Evolutionary conservation across 2,888 invertebrate species (phyloP).

Genomic region (Coremacera marginata): DNA sequence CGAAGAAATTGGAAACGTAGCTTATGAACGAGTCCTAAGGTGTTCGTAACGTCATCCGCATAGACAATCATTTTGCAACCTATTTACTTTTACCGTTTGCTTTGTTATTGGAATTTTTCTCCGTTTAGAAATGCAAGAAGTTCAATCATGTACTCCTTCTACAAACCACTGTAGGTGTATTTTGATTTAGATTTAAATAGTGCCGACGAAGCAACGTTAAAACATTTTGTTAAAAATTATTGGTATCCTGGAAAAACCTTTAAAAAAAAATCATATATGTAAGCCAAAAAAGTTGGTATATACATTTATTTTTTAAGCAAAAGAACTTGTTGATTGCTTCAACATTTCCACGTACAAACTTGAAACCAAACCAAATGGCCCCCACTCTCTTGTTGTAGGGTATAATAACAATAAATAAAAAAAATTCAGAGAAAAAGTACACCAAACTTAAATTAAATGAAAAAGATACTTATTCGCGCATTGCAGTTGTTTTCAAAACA

Average conservation of each 20-base stretch:
- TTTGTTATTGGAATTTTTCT: no score
- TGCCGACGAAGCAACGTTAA: no score
- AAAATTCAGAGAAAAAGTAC: neutral
- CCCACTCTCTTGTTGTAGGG: neutral
- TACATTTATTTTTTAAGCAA: neutral
- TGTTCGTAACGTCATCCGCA: no score
- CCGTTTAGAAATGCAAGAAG: no score
- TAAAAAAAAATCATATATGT: neutral
- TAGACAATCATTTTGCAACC: no score
- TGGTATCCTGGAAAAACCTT: neutral
- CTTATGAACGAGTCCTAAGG: no score
- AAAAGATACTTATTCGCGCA: conserved; percentile 20
- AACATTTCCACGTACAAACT: neutral
- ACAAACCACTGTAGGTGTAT: no score
- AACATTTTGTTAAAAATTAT: no score
- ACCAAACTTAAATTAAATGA: neutral
- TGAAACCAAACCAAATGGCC: neutral
- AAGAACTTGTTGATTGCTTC: neutral
- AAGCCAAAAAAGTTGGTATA: neutral
- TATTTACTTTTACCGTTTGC: no score
- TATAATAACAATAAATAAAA: neutral
- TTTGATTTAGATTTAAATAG: no score
- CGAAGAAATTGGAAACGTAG: no score
- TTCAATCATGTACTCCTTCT: no score
- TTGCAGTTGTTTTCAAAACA: conserved; percentile 29